Conservation (phyloP, 2,113 vertebrate species). For the Caretta caretta region DNA sequence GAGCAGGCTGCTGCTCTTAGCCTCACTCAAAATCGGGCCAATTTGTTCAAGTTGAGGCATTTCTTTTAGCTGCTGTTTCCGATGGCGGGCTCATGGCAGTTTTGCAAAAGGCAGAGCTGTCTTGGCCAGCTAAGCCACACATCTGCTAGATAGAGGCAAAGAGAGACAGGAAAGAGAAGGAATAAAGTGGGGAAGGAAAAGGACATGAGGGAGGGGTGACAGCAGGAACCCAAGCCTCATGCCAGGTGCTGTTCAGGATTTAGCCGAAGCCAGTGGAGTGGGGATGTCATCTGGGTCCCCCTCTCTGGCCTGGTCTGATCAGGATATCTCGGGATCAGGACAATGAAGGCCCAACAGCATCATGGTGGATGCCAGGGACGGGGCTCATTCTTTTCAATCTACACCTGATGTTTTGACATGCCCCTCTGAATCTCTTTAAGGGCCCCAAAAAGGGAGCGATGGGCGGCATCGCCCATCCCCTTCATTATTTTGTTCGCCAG, state of each 20-base stretch:
- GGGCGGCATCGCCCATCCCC: not conserved
- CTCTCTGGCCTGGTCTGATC: not conserved
- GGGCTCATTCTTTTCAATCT: not conserved
- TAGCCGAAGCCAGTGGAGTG: not conserved
- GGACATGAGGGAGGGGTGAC: not conserved
- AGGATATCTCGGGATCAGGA: not conserved
- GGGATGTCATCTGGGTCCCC: not conserved
- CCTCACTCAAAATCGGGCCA: not conserved
- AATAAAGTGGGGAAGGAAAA: not conserved
- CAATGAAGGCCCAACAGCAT: not conserved
- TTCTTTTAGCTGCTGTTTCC: not conserved
- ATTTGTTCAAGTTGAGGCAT: not conserved
- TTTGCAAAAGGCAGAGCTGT: not conserved
- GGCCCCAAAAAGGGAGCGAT: not conserved
- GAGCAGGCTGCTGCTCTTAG: not conserved
- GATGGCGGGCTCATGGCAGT: not conserved
- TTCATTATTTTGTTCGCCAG: not conserved
- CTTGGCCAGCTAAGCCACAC: not conserved
- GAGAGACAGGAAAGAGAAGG: not conserved
- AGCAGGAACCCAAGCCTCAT: not conserved
- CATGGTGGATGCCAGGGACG: not conserved
- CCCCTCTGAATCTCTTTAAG: not conserved
- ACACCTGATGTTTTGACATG: not conserved
- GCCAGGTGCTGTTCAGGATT: not conserved
- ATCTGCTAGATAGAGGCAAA: not conserved